These are phyloP conservation scores for Neosalanx taihuensis DNA, from an alignment of 2,797 vertebrate species.

Conservation along the genomic window DNA sequence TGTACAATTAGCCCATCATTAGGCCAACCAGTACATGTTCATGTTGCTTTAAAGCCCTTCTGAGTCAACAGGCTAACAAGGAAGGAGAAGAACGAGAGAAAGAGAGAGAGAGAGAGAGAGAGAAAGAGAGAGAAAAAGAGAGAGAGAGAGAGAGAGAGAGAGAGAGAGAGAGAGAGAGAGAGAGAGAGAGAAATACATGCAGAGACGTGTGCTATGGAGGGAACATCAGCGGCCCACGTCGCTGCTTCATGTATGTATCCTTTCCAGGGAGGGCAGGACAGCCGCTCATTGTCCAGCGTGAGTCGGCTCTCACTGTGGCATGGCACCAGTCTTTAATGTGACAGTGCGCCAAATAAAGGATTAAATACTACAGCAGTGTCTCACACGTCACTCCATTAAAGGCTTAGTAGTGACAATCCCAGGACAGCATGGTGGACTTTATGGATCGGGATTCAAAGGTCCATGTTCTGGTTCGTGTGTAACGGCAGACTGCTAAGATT, in stretches of 20 bases:
- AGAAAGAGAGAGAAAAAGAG: not conserved
- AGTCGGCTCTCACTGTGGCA: not conserved
- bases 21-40: not conserved
- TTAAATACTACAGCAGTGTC: conserved; percentile 9
- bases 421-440: not conserved
- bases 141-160: not conserved
- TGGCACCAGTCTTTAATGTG: not conserved
- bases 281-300: not conserved
- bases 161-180: not conserved
- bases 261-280: not conserved
- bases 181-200: not conserved
- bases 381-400: not conserved
- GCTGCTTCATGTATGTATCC: not conserved
- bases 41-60: not conserved
- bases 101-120: not conserved
- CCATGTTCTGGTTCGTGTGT: too few species aligned
- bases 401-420: not conserved
- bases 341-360: conserved; percentile 2
- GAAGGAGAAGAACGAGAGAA: not conserved
- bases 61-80: not conserved
- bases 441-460: too few species aligned
- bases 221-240: not conserved
- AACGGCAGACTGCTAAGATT: too few species aligned
- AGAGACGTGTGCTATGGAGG: not conserved
- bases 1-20: not conserved